Evolutionary conservation across 2,888 invertebrate genomes (phyloP).

Genomic region (Orgyia antiqua): DNA sequence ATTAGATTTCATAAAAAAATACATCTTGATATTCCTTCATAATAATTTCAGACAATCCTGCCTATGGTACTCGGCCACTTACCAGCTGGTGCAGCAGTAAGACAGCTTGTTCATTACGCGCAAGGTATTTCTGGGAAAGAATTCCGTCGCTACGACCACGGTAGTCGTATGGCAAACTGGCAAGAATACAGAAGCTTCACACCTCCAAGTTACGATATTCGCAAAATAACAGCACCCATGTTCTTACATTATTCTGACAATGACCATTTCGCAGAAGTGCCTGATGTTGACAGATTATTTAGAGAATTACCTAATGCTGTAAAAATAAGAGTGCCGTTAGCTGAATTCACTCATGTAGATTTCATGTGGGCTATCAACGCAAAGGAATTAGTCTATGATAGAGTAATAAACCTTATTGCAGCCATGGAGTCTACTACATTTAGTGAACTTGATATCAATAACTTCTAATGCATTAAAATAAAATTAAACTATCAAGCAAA

Average conservation of each 20-base stretch:
- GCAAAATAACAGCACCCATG: constrained; percentile 27
- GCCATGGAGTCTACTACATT: neutral
- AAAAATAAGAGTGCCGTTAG: constrained; percentile 17
- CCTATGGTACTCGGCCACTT: constrained; percentile 41
- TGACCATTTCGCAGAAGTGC: constrained; percentile 30
- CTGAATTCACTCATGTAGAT: constrained; percentile 39
- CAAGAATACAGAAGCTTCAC: constrained; percentile 28
- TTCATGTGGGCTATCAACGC: constrained; percentile 42
- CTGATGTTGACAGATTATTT: constrained; percentile 30
- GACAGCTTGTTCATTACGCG: constrained; percentile 45
- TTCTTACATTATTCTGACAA: constrained; percentile 38
- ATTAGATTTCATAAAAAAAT: too few species aligned
- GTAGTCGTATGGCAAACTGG: constrained; percentile 29
- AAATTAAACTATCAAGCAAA: too few species aligned
- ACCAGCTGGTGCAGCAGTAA: constrained; percentile 44
- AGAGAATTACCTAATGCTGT: constrained; percentile 25
- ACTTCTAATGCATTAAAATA: too few species aligned
- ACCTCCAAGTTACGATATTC: constrained; percentile 41
- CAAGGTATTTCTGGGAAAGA: constrained; percentile 30
- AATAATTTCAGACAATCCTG: constrained; percentile 40
- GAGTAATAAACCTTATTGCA: neutral
- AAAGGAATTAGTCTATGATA: constrained; percentile 25
- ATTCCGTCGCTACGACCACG: constrained; percentile 41
- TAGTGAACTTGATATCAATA: neutral
- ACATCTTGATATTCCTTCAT: too few species aligned